phyloP scores from a whole-genome alignment of 2,888 invertebrate species.

The Hypomecis atomaria region DNA sequence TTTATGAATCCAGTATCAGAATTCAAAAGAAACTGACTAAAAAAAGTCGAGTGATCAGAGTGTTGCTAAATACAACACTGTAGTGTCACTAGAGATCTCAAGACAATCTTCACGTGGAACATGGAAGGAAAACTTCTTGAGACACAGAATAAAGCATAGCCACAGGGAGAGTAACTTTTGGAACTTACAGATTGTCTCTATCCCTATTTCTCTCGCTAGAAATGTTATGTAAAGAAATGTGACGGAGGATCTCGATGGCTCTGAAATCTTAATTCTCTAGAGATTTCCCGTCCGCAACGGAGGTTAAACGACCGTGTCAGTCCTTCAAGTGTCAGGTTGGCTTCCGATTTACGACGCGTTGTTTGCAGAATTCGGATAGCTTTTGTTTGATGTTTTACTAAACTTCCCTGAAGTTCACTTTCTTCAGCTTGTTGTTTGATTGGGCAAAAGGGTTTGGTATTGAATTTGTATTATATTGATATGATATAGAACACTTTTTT shows the following conservation, averaged over 20 bases:
- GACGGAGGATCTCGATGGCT: no score
- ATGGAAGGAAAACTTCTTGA: slow-evolving; percentile 15
- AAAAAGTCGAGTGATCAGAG: slow-evolving; percentile 4
- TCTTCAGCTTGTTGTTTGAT: background rate
- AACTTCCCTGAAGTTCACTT: background rate
- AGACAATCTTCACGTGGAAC: slow-evolving; percentile 21
- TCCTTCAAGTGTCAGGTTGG: slow-evolving; percentile 22
- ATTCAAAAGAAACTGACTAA: background rate
- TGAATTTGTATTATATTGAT: background rate
- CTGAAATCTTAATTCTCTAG: slow-evolving; percentile 2
- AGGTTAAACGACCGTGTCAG: slow-evolving; percentile 23
- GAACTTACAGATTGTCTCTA: no score
- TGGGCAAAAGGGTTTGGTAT: background rate
- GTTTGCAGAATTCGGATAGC: slow-evolving; percentile 1
- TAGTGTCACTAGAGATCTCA: slow-evolving; percentile 17
- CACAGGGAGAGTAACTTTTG: no score
- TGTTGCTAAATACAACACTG: slow-evolving; percentile 5
- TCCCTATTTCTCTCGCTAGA: no score
- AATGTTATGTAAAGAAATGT: no score
- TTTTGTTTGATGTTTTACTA: background rate
- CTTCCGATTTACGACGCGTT: slow-evolving; percentile 18
- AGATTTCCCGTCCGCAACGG: slow-evolving; percentile 15
- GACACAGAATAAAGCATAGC: no score
- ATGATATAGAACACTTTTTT: no score
- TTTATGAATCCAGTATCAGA: no score